Percentiles rank a stretch among this genome's conserved stretches.
phyloP scores from a whole-genome alignment of 2,888 invertebrate genomes.

The Palloptera scutellata region DNA sequence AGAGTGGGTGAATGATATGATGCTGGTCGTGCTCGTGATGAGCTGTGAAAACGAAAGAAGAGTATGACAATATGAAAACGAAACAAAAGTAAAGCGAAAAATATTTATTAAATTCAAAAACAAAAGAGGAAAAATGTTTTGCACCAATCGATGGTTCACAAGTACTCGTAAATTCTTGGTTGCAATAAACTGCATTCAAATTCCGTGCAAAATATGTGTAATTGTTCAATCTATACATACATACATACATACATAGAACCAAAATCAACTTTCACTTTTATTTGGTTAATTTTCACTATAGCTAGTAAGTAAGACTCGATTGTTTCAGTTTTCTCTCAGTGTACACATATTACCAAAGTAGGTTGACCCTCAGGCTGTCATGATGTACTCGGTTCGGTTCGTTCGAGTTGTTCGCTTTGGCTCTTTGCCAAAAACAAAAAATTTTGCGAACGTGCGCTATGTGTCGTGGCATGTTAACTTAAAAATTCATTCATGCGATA shows the following conservation, averaged over 20 bases:
- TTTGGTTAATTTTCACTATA: too few relatives aligned
- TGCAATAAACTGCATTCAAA: too few relatives aligned
- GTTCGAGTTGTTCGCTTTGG: slow-evolving; percentile 15
- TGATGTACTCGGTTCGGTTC: neutral
- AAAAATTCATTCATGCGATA: slow-evolving; percentile 17
- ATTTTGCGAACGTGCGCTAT: neutral
- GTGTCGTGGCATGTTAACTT: slow-evolving; percentile 2
- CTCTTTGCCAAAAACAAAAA: slow-evolving; percentile 14
- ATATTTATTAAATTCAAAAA: slow-evolving; percentile 16
- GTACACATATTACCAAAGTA: slow-evolving; percentile 20
- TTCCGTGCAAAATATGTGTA: too few relatives aligned
- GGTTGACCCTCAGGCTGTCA: slow-evolving; percentile 32
- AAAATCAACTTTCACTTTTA: too few relatives aligned
- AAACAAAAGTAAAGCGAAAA: too few relatives aligned
- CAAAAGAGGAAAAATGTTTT: neutral
- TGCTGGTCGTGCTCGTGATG: too few relatives aligned
- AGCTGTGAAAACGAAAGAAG: too few relatives aligned
- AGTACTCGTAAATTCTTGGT: too few relatives aligned
- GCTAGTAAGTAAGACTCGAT: neutral
- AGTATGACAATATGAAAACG: too few relatives aligned
- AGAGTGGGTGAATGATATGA: slow-evolving; percentile 22
- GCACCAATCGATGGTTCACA: too few relatives aligned
- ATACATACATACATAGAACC: too few relatives aligned
- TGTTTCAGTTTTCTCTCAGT: neutral
- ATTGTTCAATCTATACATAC: too few relatives aligned